Base-by-base conservation (phyloP, 35 echinoderm and acorn worm genomes). In the Holothuria glaberrima region DNA sequence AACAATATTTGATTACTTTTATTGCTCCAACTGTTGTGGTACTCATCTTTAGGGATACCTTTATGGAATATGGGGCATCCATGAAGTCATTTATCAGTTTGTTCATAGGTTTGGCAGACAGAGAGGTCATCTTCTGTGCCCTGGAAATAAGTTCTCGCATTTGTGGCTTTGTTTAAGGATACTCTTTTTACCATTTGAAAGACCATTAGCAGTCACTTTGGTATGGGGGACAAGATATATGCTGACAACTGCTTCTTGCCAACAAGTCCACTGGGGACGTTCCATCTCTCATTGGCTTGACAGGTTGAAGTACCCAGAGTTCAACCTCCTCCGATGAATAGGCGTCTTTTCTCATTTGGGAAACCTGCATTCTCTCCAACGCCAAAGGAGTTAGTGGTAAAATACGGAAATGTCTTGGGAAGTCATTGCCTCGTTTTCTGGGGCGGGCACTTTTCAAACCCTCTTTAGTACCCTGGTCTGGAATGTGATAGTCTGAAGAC, bases 181-280 rank as follows among this genome's bases (percentile, higher is more conserved):
- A 2, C 50, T 54, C 50, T 54, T 14, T 54, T 5, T 54, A 34
- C 44, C 29, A 38, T 75, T 75, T 75, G 71, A 16, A n/a, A 75
- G 71, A 78, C 74, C 74, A 78, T 78, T 78, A 78, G 74, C 74
- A 78, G 74, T 78, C 74, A 78, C 74, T 78, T 78, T 78, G 74
- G 74, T 78, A 78, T 78, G 74, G 50, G 50, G 74, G 36, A 48
- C 44, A 78, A 78, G 74, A 78, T 78, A 78, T 78, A 78, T 48
- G 50, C 74, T 78, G 74, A 48, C 74, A 78, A 78, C 74, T 78
- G 74, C 74, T 78, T 12, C 74, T 48, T 48, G 74, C 74, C 74
- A 78, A 78, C 74, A 78, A 78, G 74, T 78, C 74, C 74, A 50
- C 74, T 78, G 74, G 74, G 74, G 74, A 78, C 50, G 41, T 48